Percentiles rank a stretch among this genome's conserved stretches.
Conservation (phyloP, 2,888 invertebrate genomes). For the Coronaproctus castanopsis region DNA sequence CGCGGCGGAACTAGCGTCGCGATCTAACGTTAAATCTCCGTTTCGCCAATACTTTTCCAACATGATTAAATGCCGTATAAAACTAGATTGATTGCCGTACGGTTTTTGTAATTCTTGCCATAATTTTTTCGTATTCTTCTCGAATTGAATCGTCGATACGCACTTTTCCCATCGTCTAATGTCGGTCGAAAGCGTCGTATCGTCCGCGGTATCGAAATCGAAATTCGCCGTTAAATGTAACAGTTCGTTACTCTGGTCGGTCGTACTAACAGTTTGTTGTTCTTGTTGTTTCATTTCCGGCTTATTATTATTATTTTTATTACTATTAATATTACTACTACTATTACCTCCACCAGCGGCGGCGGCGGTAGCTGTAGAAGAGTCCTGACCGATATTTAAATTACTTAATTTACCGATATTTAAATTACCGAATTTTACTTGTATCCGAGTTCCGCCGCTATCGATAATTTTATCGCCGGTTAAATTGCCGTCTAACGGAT, state of each 20-base stretch:
- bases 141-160: slow-evolving; percentile 56
- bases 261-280: background rate
- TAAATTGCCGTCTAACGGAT: slow-evolving; percentile 24
- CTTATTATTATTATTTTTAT: slow-evolving; percentile 6
- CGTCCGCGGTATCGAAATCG: slow-evolving; percentile 51
- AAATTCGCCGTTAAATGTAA: slow-evolving; percentile 53
- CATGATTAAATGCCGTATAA: slow-evolving; percentile 55
- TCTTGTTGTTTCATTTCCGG: slow-evolving; percentile 33
- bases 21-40: slow-evolving; percentile 52
- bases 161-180: slow-evolving; percentile 55
- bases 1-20: slow-evolving; percentile 51
- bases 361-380: background rate
- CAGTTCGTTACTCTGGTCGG: slow-evolving; percentile 38
- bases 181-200: slow-evolving; percentile 23
- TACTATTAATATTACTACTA: too few relatives aligned
- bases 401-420: slow-evolving; percentile 21
- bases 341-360: too few relatives aligned
- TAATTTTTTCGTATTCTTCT: slow-evolving; percentile 53
- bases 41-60: slow-evolving; percentile 65
- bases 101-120: slow-evolving; percentile 70
- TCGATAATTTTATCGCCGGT: slow-evolving; percentile 23
- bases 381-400: slow-evolving; percentile 19
- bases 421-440: slow-evolving; percentile 22
- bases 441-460: slow-evolving; percentile 15
- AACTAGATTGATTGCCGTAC: slow-evolving; percentile 71